These are phyloP conservation scores for Cepaea nemoralis DNA, from an alignment of 1,140 invertebrate genomes.

Conservation along the genomic window DNA sequence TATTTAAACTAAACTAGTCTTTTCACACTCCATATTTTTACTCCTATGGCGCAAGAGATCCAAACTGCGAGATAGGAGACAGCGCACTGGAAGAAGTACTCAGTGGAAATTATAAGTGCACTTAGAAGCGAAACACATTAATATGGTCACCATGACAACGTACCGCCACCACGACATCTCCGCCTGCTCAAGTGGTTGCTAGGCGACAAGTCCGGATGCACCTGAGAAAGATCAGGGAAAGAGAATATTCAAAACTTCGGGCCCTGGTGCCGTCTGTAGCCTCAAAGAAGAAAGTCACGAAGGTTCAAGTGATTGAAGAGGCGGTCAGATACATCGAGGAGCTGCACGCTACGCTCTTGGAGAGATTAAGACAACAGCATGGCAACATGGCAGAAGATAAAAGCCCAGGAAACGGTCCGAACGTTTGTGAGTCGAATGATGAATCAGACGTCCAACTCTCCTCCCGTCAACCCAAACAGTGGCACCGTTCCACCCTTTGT, in stretches of 20 bases:
- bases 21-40: too few relatives aligned
- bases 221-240: constrained; percentile 53
- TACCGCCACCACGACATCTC: constrained; percentile 31
- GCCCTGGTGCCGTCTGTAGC: constrained; percentile 59
- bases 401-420: constrained; percentile 4
- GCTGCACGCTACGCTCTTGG: constrained; percentile 44
- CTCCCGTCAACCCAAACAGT: not conserved
- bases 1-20: too few relatives aligned
- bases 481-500: not conserved
- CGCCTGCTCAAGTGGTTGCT: constrained; percentile 51
- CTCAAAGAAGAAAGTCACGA: constrained; percentile 58
- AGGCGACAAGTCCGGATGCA: constrained; percentile 54
- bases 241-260: constrained; percentile 59
- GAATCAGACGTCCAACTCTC: not conserved
- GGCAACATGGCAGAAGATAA: constrained; percentile 38
- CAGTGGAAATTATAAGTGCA: too few relatives aligned
- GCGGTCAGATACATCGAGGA: constrained; percentile 50
- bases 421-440: constrained; percentile 15
- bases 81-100: too few relatives aligned
- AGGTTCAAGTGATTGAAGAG: constrained; percentile 52
- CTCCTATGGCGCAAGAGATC: too few relatives aligned
- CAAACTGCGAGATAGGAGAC: too few relatives aligned
- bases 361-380: constrained; percentile 46
- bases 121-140: too few relatives aligned
- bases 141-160: too few relatives aligned